Base-by-base conservation (phyloP, 1,140 invertebrate species). In the Penaeus japonicus region DNA sequence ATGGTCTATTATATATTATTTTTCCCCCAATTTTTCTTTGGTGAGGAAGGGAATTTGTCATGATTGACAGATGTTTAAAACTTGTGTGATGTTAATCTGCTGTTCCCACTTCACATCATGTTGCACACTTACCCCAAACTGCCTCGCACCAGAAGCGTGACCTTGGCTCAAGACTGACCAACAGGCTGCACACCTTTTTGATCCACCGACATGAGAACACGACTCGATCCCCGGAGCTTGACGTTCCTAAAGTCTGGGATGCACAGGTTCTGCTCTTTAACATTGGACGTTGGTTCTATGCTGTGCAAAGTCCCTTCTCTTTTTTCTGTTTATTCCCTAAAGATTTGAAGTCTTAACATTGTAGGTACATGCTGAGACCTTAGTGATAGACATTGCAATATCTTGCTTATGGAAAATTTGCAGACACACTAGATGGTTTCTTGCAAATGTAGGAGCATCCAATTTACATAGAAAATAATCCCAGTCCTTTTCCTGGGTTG, bases 131-230 rank as follows among this genome's bases (percentile, higher is more conserved):
- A 27, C n/a, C 65, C 55, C 54, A 54, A 24, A 55, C 24, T n/a
- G 57, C 79, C 57, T 30, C 24, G 79, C 27, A 30, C 32, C 27
- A 82, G n/a, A n/a, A 54, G 30, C 79, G 79, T 22, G 79, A 27
- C 79, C 20, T 82, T 47, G 79, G 39, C 39, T 54, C 54, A 17
- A 17, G 79, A 32, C 30, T 82, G 10, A 27, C 79, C 27, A 4
- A 82, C 79, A 55, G 54, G 24, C 79, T 82, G 7, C 79, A 82
- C 24, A n/a, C 79, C 39, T 30, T 82, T 24, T 54, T 82, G 47
- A 57, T 54, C 7, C 79, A 59, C 20, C 32, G 54, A 20, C 79
- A 47, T 3, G 79, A 82, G 39, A 47, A 54, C 79, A 53, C 18
- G 22, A 53, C 32, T 53, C 79, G 27, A 53, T 24, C 27, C 27